Evolutionary conservation across 2,888 invertebrate species (phyloP), one percentile per base, ranked within the genome.

Genomic region (Cacoxenus indagator): DNA sequence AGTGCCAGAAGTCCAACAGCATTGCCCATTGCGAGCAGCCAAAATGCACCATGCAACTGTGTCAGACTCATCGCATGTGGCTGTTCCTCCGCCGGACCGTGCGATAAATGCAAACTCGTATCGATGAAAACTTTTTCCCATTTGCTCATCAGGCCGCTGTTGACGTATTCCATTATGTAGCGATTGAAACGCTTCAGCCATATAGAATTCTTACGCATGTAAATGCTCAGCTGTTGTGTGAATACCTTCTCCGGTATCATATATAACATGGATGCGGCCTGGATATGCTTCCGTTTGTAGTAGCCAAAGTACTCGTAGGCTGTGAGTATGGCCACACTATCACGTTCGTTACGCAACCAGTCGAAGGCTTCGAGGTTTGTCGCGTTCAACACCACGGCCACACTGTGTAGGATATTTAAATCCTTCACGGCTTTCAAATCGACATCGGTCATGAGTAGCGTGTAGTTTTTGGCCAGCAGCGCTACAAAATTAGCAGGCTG

Each of bases 211-310:
- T 76, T 77, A 8, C 69, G 73, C 74, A 79, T 71, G 59, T 81
- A 78, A 67, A 81, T 76, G 59, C 76, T 79, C 14, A 82, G 61
- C 27, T 73, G 77, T 19, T 79, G 77, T 0, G 73, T 76, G 62
- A 79, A 76, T 0, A 82, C 68, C 9, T 68, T 67, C 8, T 78
- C 55, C 4, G 71, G 77, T 14, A 76, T 67, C 5, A 82, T 51
- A 59, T 75, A 68, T 22, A 77, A 76, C 0, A 71, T 67, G 0
- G 54, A 67, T 2, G 29, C 19, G 17, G 64, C 67, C 5, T 69
- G 31, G 0, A 55, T 26, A 46, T 73, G 67, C 4, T 26, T 69
- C 2, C 68, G 70, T 22, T 73, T 76, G 26, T 72, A 82, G 26
- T 68, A 75, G 0, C 74, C 76, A 48, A 75, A 78, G 67, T 71